phyloP scores from a whole-genome alignment of 1,140 invertebrate species.

The Drosophila navojoa region DNA sequence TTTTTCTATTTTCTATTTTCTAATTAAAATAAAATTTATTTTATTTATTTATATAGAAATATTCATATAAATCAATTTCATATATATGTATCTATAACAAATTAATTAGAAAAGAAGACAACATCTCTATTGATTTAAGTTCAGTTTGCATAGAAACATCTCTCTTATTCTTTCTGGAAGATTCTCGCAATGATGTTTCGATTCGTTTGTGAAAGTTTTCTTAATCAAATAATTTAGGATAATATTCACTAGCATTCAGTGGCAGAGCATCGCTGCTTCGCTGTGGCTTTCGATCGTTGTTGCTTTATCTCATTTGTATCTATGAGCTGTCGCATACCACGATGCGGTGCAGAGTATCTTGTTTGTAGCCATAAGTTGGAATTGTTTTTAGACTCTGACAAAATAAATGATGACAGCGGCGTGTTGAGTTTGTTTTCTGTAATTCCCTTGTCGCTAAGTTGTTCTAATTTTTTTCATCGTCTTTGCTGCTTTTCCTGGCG shows the following conservation, averaged over 20 bases:
- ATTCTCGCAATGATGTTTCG: no score
- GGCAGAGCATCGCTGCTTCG: slow-evolving; percentile 59
- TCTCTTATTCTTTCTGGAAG: no score
- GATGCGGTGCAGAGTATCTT: slow-evolving; percentile 55
- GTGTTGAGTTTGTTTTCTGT: slow-evolving; percentile 47
- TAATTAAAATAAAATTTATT: no score
- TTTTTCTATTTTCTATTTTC: no score
- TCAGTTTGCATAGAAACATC: no score
- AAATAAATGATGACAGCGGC: slow-evolving; percentile 82
- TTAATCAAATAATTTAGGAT: no score
- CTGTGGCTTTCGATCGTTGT: slow-evolving; percentile 18
- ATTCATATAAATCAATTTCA: no score
- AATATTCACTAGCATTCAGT: neutral
- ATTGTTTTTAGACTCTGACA: slow-evolving; percentile 79
- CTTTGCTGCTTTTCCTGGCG: slow-evolving; percentile 4
- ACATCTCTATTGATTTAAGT: no score
- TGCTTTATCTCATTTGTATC: slow-evolving; percentile 74
- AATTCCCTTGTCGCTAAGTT: slow-evolving; percentile 65
- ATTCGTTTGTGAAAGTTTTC: no score
- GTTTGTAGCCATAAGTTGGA: slow-evolving; percentile 76
- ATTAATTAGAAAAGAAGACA: no score
- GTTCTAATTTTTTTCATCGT: slow-evolving; percentile 75
- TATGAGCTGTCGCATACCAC: slow-evolving; percentile 44
- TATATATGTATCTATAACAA: no score
- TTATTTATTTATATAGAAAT: no score